A percentile compares a stretch with the other conserved stretches of the same genome.
These are phyloP conservation scores for Mellilla xanthometata DNA, from an alignment of 2,888 invertebrate species.

Conservation along the genomic window DNA sequence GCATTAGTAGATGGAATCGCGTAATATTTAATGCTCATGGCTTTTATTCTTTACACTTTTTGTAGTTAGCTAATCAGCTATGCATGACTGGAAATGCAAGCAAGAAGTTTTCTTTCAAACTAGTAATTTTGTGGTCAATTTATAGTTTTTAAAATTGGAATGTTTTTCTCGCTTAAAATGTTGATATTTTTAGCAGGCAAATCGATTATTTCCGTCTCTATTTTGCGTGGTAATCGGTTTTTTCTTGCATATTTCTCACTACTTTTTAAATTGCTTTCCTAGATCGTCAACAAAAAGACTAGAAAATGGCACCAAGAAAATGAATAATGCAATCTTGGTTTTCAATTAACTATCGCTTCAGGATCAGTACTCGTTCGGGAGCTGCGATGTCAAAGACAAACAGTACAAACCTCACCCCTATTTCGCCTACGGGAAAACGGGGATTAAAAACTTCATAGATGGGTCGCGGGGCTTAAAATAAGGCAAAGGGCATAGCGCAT, in stretches of 20 bases:
- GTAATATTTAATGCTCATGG: conserved; percentile 15
- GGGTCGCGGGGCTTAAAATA: background rate
- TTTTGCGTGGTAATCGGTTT: no score
- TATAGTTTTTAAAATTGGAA: background rate
- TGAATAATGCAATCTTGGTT: no score
- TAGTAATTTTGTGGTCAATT: conserved; percentile 8
- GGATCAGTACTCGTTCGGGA: background rate
- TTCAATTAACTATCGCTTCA: background rate
- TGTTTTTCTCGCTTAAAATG: background rate
- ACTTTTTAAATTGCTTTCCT: no score
- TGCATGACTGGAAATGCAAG: conserved; percentile 13
- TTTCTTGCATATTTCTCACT: no score
- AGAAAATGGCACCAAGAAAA: no score
- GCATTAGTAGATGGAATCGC: conserved; percentile 23
- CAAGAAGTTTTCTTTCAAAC: conserved; percentile 11
- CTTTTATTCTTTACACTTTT: conserved; percentile 17
- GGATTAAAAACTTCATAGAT: background rate
- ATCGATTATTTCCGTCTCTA: no score
- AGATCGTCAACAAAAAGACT: no score
- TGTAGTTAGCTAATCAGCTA: conserved; percentile 11
- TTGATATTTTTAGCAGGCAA: no score
- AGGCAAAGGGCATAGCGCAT: no score
- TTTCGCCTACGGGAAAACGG: background rate
- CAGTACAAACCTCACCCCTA: background rate
- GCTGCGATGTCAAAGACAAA: background rate